Conservation (phyloP, 2,797 vertebrate genomes). For the Pygocentrus nattereri region DNA sequence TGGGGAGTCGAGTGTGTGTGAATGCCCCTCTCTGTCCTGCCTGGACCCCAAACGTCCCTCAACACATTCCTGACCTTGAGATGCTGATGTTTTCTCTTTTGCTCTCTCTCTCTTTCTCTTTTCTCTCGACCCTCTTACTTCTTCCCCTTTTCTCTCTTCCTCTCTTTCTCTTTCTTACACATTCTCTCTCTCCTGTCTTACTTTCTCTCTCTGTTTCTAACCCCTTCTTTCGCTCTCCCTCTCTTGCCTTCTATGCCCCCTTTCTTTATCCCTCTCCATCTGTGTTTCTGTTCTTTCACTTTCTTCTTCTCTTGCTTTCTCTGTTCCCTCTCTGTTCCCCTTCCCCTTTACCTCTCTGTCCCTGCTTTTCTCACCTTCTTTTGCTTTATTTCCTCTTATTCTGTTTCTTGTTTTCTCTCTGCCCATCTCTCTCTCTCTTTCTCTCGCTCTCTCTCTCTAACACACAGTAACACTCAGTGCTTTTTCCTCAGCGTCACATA, state of each 20-base stretch:
- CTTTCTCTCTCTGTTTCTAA: background rate
- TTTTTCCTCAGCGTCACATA: too few species aligned
- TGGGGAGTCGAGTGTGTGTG: background rate
- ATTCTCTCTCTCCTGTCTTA: background rate
- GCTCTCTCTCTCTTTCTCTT: too few species aligned
- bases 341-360: too few species aligned
- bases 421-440: too few species aligned
- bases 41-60: background rate
- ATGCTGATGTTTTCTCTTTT: too few species aligned
- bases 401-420: too few species aligned
- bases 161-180: background rate
- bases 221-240: background rate
- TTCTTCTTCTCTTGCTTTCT: background rate
- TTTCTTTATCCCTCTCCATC: background rate
- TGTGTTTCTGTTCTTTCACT: too few species aligned
- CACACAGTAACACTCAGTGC: too few species aligned
- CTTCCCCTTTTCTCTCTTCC: background rate
- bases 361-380: too few species aligned
- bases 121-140: too few species aligned
- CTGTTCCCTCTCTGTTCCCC: too few species aligned
- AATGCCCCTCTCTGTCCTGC: constrained; percentile 2
- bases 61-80: background rate
- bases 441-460: too few species aligned
- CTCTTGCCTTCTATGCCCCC: background rate
- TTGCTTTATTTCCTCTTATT: background rate